A percentile compares a stretch with the other conserved stretches of the same genome.
Conservation (phyloP, 1,140 invertebrate genomes). For the Whitmania pigra region DNA sequence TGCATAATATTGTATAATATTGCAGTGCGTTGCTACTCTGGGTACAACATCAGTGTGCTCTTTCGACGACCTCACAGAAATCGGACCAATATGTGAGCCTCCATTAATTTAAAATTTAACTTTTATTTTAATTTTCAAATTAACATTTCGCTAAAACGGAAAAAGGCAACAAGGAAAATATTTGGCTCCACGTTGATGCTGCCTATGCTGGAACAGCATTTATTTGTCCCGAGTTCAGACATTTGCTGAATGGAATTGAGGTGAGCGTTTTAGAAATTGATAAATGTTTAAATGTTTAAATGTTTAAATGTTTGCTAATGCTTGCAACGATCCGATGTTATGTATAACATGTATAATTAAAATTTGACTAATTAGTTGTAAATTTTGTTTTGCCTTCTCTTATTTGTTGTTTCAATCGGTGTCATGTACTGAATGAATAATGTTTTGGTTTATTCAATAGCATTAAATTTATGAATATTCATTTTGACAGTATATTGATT, state of each 20-base stretch:
- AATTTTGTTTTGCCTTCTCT: too few species aligned
- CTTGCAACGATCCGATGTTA: too few species aligned
- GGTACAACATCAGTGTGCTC: slow-evolving; percentile 80
- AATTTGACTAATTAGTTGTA: neutral
- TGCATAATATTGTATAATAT: slow-evolving; percentile 33
- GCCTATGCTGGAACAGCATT: slow-evolving; percentile 79
- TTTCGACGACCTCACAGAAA: slow-evolving; percentile 73
- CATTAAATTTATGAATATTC: neutral
- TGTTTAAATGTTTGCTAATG: too few species aligned
- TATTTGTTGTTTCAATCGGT: neutral
- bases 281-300: too few species aligned
- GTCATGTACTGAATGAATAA: too few species aligned
- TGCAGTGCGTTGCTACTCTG: slow-evolving; percentile 74
- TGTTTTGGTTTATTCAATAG: too few species aligned
- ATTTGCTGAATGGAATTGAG: slow-evolving; percentile 74
- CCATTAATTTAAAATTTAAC: neutral
- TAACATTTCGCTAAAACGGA: neutral
- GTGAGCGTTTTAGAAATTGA: slow-evolving; percentile 27
- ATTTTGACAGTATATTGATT: slow-evolving; percentile 31
- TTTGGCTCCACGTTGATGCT: slow-evolving; percentile 87
- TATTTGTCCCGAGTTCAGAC: slow-evolving; percentile 82
- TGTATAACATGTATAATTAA: too few species aligned
- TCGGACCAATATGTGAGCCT: slow-evolving; percentile 59
- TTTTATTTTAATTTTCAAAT: neutral
- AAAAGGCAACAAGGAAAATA: slow-evolving; percentile 53